Base-by-base conservation (phyloP, 2,888 invertebrate species). In the Aethes cnicana region DNA sequence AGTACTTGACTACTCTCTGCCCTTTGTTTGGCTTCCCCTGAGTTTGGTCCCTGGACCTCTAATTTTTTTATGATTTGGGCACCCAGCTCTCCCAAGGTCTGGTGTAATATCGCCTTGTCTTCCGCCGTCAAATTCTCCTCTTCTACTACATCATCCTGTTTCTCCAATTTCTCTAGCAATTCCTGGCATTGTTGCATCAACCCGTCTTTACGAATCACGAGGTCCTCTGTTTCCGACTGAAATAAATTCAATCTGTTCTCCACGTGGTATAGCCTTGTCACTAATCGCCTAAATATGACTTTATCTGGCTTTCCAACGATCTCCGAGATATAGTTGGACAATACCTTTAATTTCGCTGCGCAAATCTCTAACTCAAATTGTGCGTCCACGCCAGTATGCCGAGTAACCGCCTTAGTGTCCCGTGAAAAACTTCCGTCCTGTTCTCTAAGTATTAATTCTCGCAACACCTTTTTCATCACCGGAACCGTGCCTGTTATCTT, bases 81-180 rank as follows among this genome's bases (percentile, higher is more conserved):
- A 26, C 17, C 37, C 26, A 37, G 36, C 35, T 30, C 30, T n/a
- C 43, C 43, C 17, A 43, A 43, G 6, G 43, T 20, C 7, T 30
- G 12, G 18, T 36, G 35, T n/a, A 46, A 25, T 9, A 26, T 20
- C 12, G 35, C 26, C 9, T 46, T 36, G 9, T 46, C 36, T 17
- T 23, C 6, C 1, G 14, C 37, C 4, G 37, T 23, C 8, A 37
- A 37, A 8, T 12, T 8, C 1, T 37, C 23, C 11, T 37, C 37
- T 14, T 37, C 37, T 3, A 14, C 14, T 8, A 7, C 8, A 3
- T 37, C 37, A 23, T 37, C 37, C 2, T 23, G 23, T 4, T 1
- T 14, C n/a, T 23, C 37, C 14, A 23, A 37, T n/a, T 23, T 37
- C 8, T 37, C 37, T 14, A 37, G n/a, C 4, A 37, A 23, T 3